Conservation (phyloP, 2,888 invertebrate genomes). For the Smittia sp. region DNA sequence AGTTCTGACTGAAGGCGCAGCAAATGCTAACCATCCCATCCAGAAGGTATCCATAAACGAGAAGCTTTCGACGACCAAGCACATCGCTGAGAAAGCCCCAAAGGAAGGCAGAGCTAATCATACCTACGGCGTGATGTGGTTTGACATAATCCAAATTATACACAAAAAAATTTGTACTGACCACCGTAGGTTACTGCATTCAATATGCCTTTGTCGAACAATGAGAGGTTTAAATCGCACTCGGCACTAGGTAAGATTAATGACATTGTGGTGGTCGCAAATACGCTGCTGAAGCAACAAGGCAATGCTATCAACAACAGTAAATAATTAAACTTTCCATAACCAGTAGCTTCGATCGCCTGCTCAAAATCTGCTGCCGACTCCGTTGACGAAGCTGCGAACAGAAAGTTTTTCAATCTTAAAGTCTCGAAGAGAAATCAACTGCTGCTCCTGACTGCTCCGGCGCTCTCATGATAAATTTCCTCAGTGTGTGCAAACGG, state of each 20-base stretch:
- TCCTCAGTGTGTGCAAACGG: no score
- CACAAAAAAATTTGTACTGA: no score
- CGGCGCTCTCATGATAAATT: no score
- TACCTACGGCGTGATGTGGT: conserved; percentile 57
- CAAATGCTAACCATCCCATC: conserved; percentile 64
- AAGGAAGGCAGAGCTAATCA: conserved; percentile 69
- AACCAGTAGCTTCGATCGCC: conserved; percentile 67
- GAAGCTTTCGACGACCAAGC: conserved; percentile 65
- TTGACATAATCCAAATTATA: background rate
- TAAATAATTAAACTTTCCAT: conserved; percentile 67
- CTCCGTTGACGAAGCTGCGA: background rate
- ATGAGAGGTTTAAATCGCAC: conserved; percentile 67
- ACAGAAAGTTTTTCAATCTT: no score
- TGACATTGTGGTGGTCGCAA: conserved; percentile 69
- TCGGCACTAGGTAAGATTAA: conserved; percentile 73
- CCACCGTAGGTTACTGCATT: conserved; percentile 72
- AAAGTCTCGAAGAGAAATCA: no score
- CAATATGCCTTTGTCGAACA: conserved; percentile 68
- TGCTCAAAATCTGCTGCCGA: conserved; percentile 66
- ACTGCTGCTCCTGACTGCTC: no score
- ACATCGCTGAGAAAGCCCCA: conserved; percentile 75
- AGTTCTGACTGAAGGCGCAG: conserved; percentile 65
- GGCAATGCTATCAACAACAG: conserved; percentile 61
- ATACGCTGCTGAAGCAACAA: conserved; percentile 65
- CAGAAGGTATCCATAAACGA: conserved; percentile 64